Base-by-base conservation (phyloP, 2,888 invertebrate genomes). In the Temnothorax rugatulus region DNA sequence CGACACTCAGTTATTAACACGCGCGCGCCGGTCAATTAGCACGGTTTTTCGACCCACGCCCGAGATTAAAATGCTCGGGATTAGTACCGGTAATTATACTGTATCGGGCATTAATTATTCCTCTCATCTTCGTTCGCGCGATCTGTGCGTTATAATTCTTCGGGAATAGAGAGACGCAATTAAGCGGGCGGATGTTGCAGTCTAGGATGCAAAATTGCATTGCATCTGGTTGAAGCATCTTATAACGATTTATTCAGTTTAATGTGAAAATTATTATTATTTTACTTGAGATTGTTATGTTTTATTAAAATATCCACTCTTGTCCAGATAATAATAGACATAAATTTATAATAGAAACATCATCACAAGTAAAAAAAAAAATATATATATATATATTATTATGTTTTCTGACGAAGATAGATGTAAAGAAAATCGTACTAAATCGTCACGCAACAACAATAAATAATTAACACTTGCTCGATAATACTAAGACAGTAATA, bases 1-100 rank as follows among this genome's bases (percentile, higher is more conserved):
- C 79, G 79, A 81, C 59, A 81, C 79, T 73, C 47, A 38, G 79
- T 81, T 73, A 81, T 81, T 81, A 81, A 71, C 73, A 73, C 59
- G 73, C 79, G 79, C 34, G 57, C 25, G 71, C 21, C 59, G 47
- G 47, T 81, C 79, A 81, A 81, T 81, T 81, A 81, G 73, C 73
- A 73, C 13, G 59, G 79, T 50, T 81, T 81, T 73, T 73, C 79
- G 13, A 73, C 47, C 38, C 59, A 47, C 71, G 73, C 34, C 47
- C 50, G 9, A 71, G 73, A 81, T 81, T 81, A 59, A 81, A 81
- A 47, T 47, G 47, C 79, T n/a, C 47, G 59, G 34, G 47, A 81
- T 81, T 81, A 81, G 79, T 71, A 59, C 7, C 73, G 59, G 47
- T 81, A 81, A 81, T 81, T 71, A 81, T 73, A 81, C 47, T 59